Conservation (phyloP, 2,113 vertebrate genomes). For the Malaclemys terrapin region DNA sequence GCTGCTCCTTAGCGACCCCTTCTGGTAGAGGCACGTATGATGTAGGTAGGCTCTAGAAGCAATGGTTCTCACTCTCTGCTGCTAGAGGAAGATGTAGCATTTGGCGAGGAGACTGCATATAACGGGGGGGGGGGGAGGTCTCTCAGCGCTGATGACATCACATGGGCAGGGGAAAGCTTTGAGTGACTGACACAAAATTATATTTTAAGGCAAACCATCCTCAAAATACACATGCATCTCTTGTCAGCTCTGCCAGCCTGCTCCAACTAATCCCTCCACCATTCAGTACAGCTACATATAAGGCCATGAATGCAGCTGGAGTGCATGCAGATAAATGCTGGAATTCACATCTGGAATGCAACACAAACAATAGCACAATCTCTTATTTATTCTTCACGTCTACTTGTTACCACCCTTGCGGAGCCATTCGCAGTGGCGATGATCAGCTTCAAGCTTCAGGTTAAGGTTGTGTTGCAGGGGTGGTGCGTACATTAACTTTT, state of each 20-base stretch:
- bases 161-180: not conserved
- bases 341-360: not conserved
- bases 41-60: not conserved
- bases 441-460: not conserved
- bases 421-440: not conserved
- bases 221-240: not conserved
- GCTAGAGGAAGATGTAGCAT: not conserved
- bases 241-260: not conserved
- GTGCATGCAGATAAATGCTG: not conserved
- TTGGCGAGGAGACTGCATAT: not conserved
- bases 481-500: not conserved
- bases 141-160: not conserved
- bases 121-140: too few relatives aligned
- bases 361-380: not conserved
- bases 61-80: not conserved
- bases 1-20: not conserved
- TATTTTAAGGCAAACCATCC: not conserved
- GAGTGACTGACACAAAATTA: not conserved
- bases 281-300: not conserved
- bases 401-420: not conserved
- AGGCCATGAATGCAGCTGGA: not conserved
- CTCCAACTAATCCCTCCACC: not conserved
- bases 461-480: not conserved
- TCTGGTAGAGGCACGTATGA: not conserved
- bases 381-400: not conserved